Conservation (phyloP, 2,888 invertebrate species). For the Adelognathus sp. region DNA sequence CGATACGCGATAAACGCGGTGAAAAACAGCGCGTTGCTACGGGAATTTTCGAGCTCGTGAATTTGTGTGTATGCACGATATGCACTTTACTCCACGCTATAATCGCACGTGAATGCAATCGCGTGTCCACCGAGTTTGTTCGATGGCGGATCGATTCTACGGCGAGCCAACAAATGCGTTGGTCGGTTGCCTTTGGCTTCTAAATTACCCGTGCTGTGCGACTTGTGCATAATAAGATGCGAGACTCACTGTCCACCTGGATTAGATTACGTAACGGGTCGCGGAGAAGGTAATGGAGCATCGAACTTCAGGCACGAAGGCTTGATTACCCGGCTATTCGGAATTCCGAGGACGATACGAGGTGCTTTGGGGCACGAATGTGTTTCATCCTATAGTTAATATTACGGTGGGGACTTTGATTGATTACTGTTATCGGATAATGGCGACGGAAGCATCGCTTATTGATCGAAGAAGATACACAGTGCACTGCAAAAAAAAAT, state of each 20-base stretch:
- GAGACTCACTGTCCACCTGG: slow-evolving; percentile 10
- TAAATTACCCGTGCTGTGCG: slow-evolving; percentile 20
- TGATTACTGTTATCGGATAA: neutral
- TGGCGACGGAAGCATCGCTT: neutral
- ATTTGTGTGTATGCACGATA: neutral
- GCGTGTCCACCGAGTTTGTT: slow-evolving; percentile 62
- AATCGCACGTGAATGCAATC: slow-evolving; percentile 49
- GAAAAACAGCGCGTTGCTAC: slow-evolving; percentile 57
- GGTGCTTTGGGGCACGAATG: neutral
- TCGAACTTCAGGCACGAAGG: neutral
- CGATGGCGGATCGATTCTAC: slow-evolving; percentile 62
- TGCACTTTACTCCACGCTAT: slow-evolving; percentile 14
- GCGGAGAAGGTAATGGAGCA: neutral
- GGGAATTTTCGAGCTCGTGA: slow-evolving; percentile 12
- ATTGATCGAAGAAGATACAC: neutral
- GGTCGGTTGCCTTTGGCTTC: neutral
- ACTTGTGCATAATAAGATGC: slow-evolving; percentile 50
- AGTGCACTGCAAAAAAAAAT: neutral
- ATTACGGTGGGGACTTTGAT: neutral
- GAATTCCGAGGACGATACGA: neutral
- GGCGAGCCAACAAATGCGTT: neutral
- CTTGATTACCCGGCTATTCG: neutral
- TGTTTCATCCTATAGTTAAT: neutral
- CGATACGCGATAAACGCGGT: slow-evolving; percentile 11
- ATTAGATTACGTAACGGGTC: slow-evolving; percentile 2